These are phyloP conservation scores for Eupristina koningsbergeri DNA, from an alignment of 1,140 invertebrate species.

Conservation along the genomic window DNA sequence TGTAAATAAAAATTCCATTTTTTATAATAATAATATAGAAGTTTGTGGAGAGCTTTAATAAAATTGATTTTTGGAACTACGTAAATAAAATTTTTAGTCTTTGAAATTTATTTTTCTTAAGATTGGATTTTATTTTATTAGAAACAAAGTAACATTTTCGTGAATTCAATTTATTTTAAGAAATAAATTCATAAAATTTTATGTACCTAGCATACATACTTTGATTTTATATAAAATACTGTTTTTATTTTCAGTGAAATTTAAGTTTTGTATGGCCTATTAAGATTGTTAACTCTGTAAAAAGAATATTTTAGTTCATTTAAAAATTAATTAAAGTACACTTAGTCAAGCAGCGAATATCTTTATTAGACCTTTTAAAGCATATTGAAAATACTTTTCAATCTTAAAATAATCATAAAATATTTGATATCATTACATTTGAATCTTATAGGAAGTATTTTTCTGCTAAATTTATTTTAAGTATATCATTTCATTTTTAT, in stretches of 20 bases:
- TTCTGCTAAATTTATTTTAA: background rate
- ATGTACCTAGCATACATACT: background rate
- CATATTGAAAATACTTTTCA: background rate
- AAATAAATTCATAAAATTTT: background rate
- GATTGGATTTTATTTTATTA: slow-evolving; percentile 8
- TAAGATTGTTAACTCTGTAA: background rate
- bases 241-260: background rate
- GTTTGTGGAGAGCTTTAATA: background rate
- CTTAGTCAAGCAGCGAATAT: background rate
- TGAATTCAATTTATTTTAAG: slow-evolving; percentile 8
- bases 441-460: background rate
- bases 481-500: background rate
- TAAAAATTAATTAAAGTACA: background rate
- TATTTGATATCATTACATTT: background rate
- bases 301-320: background rate
- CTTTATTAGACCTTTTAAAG: background rate
- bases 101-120: background rate
- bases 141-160: background rate
- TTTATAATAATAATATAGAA: background rate
- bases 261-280: background rate
- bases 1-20: background rate
- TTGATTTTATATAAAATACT: slow-evolving; percentile 1
- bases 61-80: background rate
- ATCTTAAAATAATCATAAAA: slow-evolving; percentile 4
- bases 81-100: background rate